Conservation (phyloP, 2,888 invertebrate genomes). For the Drosophila recens region DNA sequence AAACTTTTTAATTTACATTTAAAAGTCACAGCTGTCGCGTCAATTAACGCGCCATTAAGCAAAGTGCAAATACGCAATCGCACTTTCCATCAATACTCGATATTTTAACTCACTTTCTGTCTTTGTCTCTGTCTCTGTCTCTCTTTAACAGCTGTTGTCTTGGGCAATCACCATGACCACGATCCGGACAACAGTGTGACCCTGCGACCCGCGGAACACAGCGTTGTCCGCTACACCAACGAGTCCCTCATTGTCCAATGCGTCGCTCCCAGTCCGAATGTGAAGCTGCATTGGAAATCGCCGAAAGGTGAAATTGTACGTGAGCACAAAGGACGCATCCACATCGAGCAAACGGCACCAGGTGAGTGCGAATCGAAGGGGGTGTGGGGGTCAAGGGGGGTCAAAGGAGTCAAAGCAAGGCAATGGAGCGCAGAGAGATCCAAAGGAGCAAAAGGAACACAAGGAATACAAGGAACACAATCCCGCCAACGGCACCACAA, state of each 20-base stretch:
- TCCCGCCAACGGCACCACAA: slow-evolving; percentile 55
- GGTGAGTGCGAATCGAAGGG: slow-evolving; percentile 62
- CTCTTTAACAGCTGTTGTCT: slow-evolving; percentile 66
- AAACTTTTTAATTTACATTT: slow-evolving; percentile 53
- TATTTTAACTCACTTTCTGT: neutral
- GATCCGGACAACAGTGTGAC: slow-evolving; percentile 59
- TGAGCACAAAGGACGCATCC: slow-evolving; percentile 85
- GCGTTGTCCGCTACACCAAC: slow-evolving; percentile 85
- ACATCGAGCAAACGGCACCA: slow-evolving; percentile 83
- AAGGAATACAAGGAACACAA: slow-evolving; percentile 20
- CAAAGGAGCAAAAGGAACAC: neutral
- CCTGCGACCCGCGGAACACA: slow-evolving; percentile 82
- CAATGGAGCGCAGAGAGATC: slow-evolving; percentile 6
- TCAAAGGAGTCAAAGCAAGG: neutral
- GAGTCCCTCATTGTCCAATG: slow-evolving; percentile 85
- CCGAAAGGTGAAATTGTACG: slow-evolving; percentile 84
- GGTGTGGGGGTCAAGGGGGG: slow-evolving; percentile 31
- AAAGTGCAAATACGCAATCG: slow-evolving; percentile 5
- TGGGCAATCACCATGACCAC: slow-evolving; percentile 79
- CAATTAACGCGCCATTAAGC: slow-evolving; percentile 64
- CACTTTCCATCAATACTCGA: neutral
- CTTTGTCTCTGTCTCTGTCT: neutral
- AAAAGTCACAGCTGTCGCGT: slow-evolving; percentile 35
- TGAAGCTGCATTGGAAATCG: slow-evolving; percentile 84
- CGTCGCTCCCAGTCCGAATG: slow-evolving; percentile 76